Conservation (phyloP, 2,888 invertebrate genomes). For the Esperia sulphurella region DNA sequence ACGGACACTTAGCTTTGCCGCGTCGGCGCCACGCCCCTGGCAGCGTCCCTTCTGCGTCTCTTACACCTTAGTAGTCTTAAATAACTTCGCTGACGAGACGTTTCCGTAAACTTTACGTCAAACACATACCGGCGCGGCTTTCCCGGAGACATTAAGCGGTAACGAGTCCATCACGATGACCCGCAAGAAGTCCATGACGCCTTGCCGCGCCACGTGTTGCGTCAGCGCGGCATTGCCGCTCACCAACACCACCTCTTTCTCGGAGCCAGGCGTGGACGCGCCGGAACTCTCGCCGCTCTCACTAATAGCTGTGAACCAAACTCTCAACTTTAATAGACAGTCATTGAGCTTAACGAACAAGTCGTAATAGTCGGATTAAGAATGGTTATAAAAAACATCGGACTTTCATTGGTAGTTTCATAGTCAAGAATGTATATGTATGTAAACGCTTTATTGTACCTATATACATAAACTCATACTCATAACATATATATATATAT, state of each 20-base stretch:
- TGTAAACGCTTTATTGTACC: too few relatives aligned
- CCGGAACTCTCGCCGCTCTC: constrained; percentile 89
- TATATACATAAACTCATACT: too few relatives aligned
- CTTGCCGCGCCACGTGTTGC: constrained; percentile 90
- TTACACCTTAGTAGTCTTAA: neutral
- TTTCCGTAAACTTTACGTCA: neutral
- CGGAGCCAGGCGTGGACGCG: constrained; percentile 86
- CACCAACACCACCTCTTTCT: constrained; percentile 74
- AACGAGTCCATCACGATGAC: constrained; percentile 97
- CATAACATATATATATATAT: too few relatives aligned
- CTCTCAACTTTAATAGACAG: neutral
- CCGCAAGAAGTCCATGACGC: constrained; percentile 95
- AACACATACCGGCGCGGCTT: constrained; percentile 82
- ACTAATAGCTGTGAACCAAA: constrained; percentile 45
- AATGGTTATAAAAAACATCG: too few relatives aligned
- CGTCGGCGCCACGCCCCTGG: too few relatives aligned
- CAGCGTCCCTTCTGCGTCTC: too few relatives aligned
- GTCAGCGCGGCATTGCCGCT: constrained; percentile 76
- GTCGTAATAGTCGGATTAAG: too few relatives aligned
- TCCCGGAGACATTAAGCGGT: constrained; percentile 88
- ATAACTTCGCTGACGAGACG: neutral
- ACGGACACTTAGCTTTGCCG: too few relatives aligned
- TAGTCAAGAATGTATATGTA: too few relatives aligned
- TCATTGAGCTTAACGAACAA: too few relatives aligned
- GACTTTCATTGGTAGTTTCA: too few relatives aligned